These are phyloP conservation scores for Opisthograptis luteolata DNA, from an alignment of 2,888 invertebrate genomes.

Conservation along the genomic window DNA sequence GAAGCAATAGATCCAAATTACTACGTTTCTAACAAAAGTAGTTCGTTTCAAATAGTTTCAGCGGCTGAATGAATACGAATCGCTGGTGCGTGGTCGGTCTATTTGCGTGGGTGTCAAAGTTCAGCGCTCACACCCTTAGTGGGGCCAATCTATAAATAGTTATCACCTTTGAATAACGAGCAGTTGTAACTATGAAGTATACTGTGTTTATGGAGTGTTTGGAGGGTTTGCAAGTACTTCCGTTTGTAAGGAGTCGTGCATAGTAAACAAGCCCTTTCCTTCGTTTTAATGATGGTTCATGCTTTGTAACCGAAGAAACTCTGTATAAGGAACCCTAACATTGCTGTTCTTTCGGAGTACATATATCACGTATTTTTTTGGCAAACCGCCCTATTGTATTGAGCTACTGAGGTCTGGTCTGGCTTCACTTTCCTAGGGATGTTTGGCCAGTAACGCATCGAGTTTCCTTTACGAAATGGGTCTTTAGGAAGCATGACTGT, in stretches of 20 bases:
- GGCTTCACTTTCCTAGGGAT: too few species aligned
- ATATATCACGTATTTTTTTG: not conserved
- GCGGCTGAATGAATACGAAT: constrained; percentile 36
- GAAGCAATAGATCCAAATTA: constrained; percentile 14
- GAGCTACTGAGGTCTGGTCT: too few species aligned
- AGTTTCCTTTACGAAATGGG: too few species aligned
- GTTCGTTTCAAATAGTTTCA: constrained; percentile 32
- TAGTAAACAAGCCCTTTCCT: too few species aligned
- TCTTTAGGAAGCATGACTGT: too few species aligned
- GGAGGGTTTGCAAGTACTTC: too few species aligned
- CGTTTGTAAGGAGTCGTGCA: too few species aligned
- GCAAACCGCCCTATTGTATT: not conserved
- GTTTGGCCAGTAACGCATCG: too few species aligned
- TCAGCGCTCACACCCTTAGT: constrained; percentile 55
- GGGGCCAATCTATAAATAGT: constrained; percentile 49
- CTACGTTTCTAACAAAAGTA: constrained; percentile 13
- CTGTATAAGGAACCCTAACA: too few species aligned
- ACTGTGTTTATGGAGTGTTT: constrained; percentile 2
- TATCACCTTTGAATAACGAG: constrained; percentile 34
- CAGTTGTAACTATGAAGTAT: constrained; percentile 2
- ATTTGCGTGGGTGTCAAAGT: constrained; percentile 66
- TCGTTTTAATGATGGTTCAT: too few species aligned
- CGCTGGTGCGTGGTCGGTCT: constrained; percentile 45
- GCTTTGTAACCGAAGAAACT: too few species aligned
- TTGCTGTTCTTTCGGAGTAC: too few species aligned